Conservation (phyloP, 2,888 invertebrate species). For the Lamellibrachia columna region DNA sequence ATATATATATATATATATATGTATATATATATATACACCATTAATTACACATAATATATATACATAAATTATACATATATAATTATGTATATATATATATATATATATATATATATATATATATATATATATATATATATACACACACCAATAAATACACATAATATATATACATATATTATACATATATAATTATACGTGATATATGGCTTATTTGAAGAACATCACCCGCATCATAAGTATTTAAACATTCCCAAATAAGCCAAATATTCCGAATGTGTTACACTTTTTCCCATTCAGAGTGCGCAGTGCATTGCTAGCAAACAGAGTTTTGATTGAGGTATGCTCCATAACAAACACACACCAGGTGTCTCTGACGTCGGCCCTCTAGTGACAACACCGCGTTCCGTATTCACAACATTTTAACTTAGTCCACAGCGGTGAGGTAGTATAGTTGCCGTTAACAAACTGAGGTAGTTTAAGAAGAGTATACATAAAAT, state of each 20-base stretch:
- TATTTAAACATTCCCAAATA: background rate
- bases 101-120: no score
- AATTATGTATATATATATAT: no score
- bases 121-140: no score
- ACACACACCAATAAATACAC: no score
- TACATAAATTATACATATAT: no score
- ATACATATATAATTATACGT: background rate
- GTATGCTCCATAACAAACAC: slow-evolving; percentile 1
- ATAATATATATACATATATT: no score
- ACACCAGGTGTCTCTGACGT: background rate
- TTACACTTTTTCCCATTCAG: background rate
- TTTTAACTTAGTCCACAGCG: slow-evolving; percentile 9
- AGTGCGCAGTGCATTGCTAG: slow-evolving; percentile 16
- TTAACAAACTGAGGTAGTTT: slow-evolving; percentile 11
- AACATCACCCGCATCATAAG: background rate
- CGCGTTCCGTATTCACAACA: background rate
- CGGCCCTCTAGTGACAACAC: background rate
- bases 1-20: no score
- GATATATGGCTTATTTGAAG: background rate
- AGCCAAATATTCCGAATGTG: background rate
- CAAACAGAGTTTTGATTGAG: slow-evolving; percentile 6
- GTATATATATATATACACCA: no score
- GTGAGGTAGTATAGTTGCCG: slow-evolving; percentile 16
- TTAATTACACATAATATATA: no score
- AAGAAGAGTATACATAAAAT: slow-evolving; percentile 11